These are phyloP conservation scores for Bolinopsis microptera DNA, from an alignment of 37 sponge, comb jelly and placozoan genomes.

Conservation along the genomic window DNA sequence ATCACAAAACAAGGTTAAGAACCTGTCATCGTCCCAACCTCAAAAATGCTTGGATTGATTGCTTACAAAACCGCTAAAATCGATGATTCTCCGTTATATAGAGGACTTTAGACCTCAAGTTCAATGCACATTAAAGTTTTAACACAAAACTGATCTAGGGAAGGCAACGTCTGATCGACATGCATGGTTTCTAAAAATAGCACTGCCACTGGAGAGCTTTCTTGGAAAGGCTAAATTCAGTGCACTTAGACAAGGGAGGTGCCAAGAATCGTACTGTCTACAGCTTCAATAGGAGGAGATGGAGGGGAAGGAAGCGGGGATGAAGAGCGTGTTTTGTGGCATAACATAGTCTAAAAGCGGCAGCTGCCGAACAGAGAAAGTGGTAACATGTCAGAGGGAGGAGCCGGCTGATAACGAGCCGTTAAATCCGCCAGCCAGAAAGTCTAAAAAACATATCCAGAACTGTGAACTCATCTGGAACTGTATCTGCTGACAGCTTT, in stretches of 20 bases:
- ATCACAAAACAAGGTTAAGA: background rate
- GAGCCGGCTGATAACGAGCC: background rate
- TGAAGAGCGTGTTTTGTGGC: background rate
- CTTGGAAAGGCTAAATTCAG: background rate
- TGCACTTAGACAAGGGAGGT: background rate
- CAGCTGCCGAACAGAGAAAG: too few species aligned
- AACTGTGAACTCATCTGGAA: background rate
- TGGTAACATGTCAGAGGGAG: background rate
- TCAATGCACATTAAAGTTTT: background rate
- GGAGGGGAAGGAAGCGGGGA: background rate
- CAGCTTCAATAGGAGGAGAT: background rate
- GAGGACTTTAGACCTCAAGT: background rate
- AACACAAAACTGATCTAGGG: background rate
- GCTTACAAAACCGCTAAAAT: background rate
- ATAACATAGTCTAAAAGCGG: background rate
- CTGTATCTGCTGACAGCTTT: background rate
- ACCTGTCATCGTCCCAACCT: background rate
- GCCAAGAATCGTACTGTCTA: background rate
- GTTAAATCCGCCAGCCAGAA: background rate
- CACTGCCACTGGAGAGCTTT: background rate
- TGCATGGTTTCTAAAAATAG: background rate
- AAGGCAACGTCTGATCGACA: background rate
- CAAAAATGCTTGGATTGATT: background rate
- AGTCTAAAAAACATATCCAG: background rate
- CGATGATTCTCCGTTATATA: background rate